Evolutionary conservation across 2,797 vertebrate species (phyloP).

Genomic region (Platalea minor): DNA sequence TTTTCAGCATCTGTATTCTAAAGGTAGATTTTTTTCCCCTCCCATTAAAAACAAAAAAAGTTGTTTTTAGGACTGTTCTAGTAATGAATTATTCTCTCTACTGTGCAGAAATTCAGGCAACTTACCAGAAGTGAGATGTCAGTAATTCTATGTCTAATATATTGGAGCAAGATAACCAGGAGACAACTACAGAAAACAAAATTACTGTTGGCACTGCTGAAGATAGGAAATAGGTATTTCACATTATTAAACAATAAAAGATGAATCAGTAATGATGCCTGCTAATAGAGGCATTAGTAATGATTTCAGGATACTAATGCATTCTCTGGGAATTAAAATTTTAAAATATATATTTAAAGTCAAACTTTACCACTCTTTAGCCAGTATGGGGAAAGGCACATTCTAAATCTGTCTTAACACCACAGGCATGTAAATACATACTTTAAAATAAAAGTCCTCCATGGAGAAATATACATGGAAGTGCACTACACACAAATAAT

Average conservation of each 20-base stretch:
- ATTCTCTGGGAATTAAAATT: neutral
- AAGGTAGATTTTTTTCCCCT: neutral
- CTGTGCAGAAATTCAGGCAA: neutral
- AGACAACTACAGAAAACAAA: neutral
- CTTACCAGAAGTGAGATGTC: neutral
- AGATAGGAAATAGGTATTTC: neutral
- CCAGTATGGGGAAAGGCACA: neutral
- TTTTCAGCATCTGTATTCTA: neutral
- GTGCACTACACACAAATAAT: neutral
- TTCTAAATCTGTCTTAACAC: neutral
- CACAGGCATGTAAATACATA: neutral
- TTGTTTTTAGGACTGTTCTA: neutral
- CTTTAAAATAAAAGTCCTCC: neutral
- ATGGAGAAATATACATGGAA: neutral
- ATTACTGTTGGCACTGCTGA: neutral
- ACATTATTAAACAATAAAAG: neutral
- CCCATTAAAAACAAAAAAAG: neutral
- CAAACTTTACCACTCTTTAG: neutral
- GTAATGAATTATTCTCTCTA: neutral
- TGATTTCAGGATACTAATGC: neutral
- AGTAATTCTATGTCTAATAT: neutral
- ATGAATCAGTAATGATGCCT: neutral
- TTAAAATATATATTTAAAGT: neutral
- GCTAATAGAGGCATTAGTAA: neutral
- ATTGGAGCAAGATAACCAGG: neutral